Conservation (phyloP, 2,888 invertebrate genomes). For the Tetragnatha montana region DNA sequence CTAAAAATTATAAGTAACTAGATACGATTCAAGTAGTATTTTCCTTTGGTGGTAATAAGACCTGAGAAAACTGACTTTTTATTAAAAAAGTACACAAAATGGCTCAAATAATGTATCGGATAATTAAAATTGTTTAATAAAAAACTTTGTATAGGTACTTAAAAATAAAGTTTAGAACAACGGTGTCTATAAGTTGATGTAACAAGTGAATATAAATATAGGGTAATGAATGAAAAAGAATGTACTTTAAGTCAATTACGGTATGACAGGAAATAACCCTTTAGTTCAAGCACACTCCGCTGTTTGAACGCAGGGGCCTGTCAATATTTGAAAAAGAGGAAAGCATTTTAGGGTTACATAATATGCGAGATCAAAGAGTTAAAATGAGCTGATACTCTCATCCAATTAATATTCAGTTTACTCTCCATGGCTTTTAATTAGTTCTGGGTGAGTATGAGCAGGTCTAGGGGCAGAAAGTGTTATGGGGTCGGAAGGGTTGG, state of each 20-base stretch:
- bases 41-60: too few relatives aligned
- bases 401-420: conserved; percentile 64
- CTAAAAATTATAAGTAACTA: too few relatives aligned
- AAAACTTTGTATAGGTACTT: too few relatives aligned
- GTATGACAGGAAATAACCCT: not conserved
- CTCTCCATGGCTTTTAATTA: conserved; percentile 56
- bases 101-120: too few relatives aligned
- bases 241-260: not conserved
- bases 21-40: too few relatives aligned
- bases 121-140: too few relatives aligned
- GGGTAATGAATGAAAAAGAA: too few relatives aligned
- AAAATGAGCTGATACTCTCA: conserved; percentile 25
- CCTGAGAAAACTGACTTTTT: too few relatives aligned
- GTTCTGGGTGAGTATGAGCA: conserved; percentile 9
- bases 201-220: too few relatives aligned
- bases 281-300: not conserved
- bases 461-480: not conserved
- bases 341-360: conserved; percentile 24
- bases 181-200: too few relatives aligned
- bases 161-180: too few relatives aligned
- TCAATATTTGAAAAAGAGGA: conserved; percentile 59
- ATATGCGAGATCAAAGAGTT: conserved; percentile 48
- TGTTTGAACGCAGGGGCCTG: not conserved
- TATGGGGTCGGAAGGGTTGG: conserved; percentile 2
- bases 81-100: too few relatives aligned